Percentiles rank a stretch among this genome's conserved stretches.
These are phyloP conservation scores for Chloropsis hardwickii DNA, from an alignment of 2,113 vertebrate genomes.

Conservation along the genomic window DNA sequence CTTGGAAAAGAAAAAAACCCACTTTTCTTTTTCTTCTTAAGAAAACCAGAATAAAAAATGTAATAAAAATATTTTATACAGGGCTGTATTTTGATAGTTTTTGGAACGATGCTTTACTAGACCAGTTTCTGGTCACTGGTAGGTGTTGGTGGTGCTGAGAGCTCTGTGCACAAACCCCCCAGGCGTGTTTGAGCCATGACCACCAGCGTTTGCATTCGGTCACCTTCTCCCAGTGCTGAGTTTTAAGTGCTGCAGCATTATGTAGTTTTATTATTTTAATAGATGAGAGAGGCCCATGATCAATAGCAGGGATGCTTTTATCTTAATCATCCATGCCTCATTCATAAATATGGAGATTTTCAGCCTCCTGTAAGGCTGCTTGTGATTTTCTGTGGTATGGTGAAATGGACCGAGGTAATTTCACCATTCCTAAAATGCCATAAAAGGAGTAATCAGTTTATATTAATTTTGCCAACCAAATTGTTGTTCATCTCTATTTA, in stretches of 20 bases:
- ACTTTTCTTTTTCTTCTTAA: neutral
- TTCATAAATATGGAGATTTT: conserved; percentile 63
- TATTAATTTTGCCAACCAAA: neutral
- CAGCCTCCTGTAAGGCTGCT: neutral
- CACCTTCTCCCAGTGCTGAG: conserved; percentile 29
- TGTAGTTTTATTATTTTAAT: conserved; percentile 65
- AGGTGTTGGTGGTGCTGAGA: neutral
- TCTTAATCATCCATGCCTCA: conserved; percentile 60
- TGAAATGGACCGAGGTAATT: conserved; percentile 3
- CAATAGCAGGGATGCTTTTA: conserved; percentile 64
- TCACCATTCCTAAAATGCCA: neutral
- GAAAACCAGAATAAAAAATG: conserved; percentile 1
- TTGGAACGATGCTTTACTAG: neutral
- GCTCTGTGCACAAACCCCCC: neutral
- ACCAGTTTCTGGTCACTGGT: neutral
- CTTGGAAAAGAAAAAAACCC: neutral
- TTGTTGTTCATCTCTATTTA: neutral
- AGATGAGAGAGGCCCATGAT: conserved; percentile 50
- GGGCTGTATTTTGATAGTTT: neutral
- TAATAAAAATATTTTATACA: conserved; percentile 41
- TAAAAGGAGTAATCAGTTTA: neutral
- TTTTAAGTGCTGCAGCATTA: conserved; percentile 13
- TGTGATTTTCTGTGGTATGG: conserved; percentile 28
- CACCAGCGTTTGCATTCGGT: neutral
- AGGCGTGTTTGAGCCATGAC: fast-evolving